Conservation (phyloP, 1,140 invertebrate species). For the silkworm (Bombyx mori) region ASM3026992v2 NC_085128.1:15542501-15543000, state of each 20-base stretch:
- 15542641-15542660: slow-evolving; percentile 12
- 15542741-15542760: slow-evolving; percentile 62
- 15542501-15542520: too few relatives aligned
- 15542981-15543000: too few relatives aligned
- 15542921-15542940: neutral
- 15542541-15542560: neutral
- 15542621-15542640: slow-evolving; percentile 16
- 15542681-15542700: slow-evolving; percentile 28
- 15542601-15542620: slow-evolving; percentile 11
- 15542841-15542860: slow-evolving; percentile 32
- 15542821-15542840: slow-evolving; percentile 30
- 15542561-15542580: neutral
- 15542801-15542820: slow-evolving; percentile 57
- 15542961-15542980: neutral
- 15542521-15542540: neutral
- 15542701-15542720: slow-evolving; percentile 23
- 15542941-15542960: slow-evolving; percentile 8
- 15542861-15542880: slow-evolving; percentile 13
- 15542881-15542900: slow-evolving; percentile 14
- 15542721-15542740: slow-evolving; percentile 30
- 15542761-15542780: slow-evolving; percentile 63
- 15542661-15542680: slow-evolving; percentile 35
- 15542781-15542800: slow-evolving; percentile 65
- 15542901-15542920: slow-evolving; percentile 2
- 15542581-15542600: slow-evolving; percentile 13